These are phyloP conservation scores for Oeneis ivallda DNA, from an alignment of 2,888 invertebrate species.

Conservation along the genomic window DNA sequence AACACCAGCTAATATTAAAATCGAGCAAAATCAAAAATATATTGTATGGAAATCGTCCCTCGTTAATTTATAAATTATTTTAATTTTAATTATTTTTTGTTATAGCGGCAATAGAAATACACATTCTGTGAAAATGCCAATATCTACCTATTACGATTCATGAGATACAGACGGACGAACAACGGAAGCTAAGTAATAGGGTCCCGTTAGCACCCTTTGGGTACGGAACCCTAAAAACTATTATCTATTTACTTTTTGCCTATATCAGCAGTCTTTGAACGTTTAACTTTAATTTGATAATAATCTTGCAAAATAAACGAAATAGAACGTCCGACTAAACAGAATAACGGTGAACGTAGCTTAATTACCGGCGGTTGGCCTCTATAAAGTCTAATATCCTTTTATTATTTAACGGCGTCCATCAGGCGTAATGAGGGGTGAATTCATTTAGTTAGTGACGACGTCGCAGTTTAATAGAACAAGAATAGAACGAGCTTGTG, in stretches of 20 bases:
- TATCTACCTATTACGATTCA: too few species aligned
- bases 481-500: constrained; percentile 31
- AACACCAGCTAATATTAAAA: too few species aligned
- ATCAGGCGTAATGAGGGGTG: constrained; percentile 59
- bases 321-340: constrained; percentile 26
- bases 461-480: constrained; percentile 42
- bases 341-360: constrained; percentile 34
- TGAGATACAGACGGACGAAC: too few species aligned
- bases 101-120: too few species aligned
- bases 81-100: too few species aligned
- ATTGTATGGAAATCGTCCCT: too few species aligned
- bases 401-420: constrained; percentile 53
- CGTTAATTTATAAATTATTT: too few species aligned
- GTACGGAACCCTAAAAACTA: too few species aligned
- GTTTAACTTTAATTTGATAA: constrained; percentile 12
- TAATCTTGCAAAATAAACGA: constrained; percentile 29
- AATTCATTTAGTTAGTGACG: constrained; percentile 49
- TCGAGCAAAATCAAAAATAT: too few species aligned
- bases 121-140: too few species aligned
- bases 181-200: too few species aligned
- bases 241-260: not conserved
- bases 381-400: constrained; percentile 45
- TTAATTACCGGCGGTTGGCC: constrained; percentile 41
- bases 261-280: not conserved
- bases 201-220: too few species aligned